These are phyloP conservation scores for Drosophila punjabiensis DNA, from an alignment of 1,140 invertebrate genomes.

Conservation along the genomic window DNA sequence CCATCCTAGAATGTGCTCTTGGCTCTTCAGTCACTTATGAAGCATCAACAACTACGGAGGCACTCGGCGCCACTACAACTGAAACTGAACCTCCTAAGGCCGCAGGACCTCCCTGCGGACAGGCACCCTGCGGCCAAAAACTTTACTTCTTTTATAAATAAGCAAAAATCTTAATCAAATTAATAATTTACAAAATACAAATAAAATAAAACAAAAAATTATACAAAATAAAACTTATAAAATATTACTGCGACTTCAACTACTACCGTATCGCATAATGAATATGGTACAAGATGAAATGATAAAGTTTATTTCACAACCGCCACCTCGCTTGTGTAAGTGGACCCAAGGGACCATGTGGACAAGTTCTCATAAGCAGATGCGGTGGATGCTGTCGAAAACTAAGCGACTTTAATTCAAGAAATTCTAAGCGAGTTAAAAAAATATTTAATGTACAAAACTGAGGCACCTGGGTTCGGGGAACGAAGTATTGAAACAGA, in stretches of 20 bases:
- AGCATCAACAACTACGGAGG: not conserved
- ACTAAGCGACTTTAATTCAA: not conserved
- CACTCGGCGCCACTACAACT: not conserved
- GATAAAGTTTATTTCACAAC: not conserved
- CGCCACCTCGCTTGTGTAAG: not conserved
- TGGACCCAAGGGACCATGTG: not conserved
- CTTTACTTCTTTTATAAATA: constrained; percentile 20
- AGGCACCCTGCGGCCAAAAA: not conserved
- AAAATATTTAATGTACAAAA: not conserved
- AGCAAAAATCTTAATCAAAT: not conserved
- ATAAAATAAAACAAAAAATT: too few species aligned
- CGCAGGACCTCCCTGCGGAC: not conserved
- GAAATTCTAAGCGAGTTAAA: not conserved
- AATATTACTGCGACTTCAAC: too few species aligned
- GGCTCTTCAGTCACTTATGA: not conserved
- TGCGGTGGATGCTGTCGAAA: not conserved
- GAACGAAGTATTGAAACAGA: too few species aligned
- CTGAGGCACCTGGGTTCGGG: too few species aligned
- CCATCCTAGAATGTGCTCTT: not conserved
- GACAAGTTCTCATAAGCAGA: too few species aligned
- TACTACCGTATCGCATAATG: too few species aligned
- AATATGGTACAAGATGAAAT: too few species aligned
- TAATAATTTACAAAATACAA: not conserved
- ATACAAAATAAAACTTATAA: too few species aligned
- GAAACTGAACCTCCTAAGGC: not conserved